phyloP scores from a whole-genome alignment of 2,888 invertebrate genomes.

The Volucella inanis region DNA sequence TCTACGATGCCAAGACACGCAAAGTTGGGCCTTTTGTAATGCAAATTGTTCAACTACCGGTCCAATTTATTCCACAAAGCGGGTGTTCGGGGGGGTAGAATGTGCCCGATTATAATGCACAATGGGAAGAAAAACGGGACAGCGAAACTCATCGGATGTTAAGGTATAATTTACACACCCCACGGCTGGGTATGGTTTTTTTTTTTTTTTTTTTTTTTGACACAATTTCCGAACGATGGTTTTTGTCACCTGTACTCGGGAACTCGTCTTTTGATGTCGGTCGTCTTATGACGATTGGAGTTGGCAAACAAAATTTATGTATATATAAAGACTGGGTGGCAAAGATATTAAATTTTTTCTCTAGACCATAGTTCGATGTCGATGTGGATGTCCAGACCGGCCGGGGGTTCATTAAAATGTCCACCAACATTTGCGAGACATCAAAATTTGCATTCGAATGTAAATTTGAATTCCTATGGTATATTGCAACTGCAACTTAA shows the following conservation, averaged over 20 bases:
- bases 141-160: slow-evolving; percentile 62
- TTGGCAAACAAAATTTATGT: neutral
- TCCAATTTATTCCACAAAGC: slow-evolving; percentile 67
- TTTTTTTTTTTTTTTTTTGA: slow-evolving; percentile 36
- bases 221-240: slow-evolving; percentile 30
- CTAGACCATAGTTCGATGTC: slow-evolving; percentile 10
- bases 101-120: slow-evolving; percentile 61
- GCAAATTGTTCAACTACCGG: slow-evolving; percentile 75
- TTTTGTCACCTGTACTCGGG: slow-evolving; percentile 42
- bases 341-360: slow-evolving; percentile 25
- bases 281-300: slow-evolving; percentile 22
- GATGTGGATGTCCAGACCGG: slow-evolving; percentile 6
- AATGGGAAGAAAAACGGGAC: slow-evolving; percentile 54
- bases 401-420: slow-evolving; percentile 16
- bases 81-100: neutral
- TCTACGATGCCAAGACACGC: slow-evolving; percentile 74
- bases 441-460: slow-evolving; percentile 60
- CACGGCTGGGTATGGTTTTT: slow-evolving; percentile 19
- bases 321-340: neutral
- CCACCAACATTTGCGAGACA: slow-evolving; percentile 24
- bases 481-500: neutral
- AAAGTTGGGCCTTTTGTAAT: slow-evolving; percentile 73
- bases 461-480: slow-evolving; percentile 36
- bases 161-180: slow-evolving; percentile 67
- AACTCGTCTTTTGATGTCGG: neutral